phyloP scores from a whole-genome alignment of 2,797 vertebrate species.

The Acrossocheilus fasciatus region DNA sequence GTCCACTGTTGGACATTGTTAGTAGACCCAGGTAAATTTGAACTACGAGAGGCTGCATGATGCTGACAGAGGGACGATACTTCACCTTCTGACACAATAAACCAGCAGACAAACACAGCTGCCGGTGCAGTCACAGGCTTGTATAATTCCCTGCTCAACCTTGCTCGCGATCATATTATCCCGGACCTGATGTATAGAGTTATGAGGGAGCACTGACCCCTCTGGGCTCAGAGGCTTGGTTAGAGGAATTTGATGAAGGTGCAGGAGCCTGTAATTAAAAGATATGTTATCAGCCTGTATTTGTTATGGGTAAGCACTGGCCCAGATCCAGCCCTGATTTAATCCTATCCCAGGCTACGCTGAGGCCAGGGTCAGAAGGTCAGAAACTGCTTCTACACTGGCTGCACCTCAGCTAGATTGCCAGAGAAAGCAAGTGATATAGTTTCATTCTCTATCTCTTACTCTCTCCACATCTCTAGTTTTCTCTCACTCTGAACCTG shows the following conservation, averaged over 20 bases:
- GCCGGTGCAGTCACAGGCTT: constrained; percentile 60
- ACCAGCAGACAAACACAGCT: constrained; percentile 60
- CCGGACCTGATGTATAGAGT: constrained; percentile 78
- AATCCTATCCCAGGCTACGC: constrained; percentile 85
- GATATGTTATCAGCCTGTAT: constrained; percentile 84
- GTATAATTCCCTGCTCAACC: constrained; percentile 63
- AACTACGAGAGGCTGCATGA: constrained; percentile 40
- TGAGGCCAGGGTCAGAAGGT: constrained; percentile 83
- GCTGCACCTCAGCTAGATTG: constrained; percentile 74
- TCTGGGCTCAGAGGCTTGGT: constrained; percentile 72
- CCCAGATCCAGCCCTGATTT: constrained; percentile 81
- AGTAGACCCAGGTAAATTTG: constrained; percentile 45
- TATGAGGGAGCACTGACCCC: constrained; percentile 68
- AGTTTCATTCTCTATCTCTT: constrained; percentile 37
- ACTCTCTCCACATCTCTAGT: constrained; percentile 6
- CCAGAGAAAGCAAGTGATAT: constrained; percentile 59
- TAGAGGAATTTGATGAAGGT: constrained; percentile 80
- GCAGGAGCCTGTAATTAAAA: constrained; percentile 86
- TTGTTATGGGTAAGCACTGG: constrained; percentile 84
- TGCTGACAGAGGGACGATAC: constrained; percentile 52
- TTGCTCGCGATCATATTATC: constrained; percentile 75
- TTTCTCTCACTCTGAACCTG: constrained; percentile 1
- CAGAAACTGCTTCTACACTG: constrained; percentile 83
- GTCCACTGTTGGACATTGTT: constrained; percentile 44
- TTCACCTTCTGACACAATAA: constrained; percentile 53